Evolutionary conservation across 1,140 invertebrate genomes (phyloP).

Genomic region (Hylaeus anthracinus): DNA sequence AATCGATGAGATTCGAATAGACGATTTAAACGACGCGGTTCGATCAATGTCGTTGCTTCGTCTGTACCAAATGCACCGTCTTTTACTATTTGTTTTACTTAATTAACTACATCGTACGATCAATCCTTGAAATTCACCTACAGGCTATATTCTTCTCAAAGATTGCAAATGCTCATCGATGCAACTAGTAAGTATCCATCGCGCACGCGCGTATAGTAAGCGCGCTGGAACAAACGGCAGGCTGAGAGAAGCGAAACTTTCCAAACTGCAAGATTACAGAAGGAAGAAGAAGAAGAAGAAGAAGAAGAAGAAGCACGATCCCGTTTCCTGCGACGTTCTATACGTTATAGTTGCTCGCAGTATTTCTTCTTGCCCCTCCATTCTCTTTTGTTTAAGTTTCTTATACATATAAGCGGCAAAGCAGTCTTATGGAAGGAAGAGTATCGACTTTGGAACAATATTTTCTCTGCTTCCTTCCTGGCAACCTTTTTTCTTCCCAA

Average conservation of each 20-base stretch:
- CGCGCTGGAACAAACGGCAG: background rate
- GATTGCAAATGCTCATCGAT: background rate
- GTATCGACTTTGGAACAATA: slow-evolving; percentile 55
- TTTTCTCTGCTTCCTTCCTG: slow-evolving; percentile 59
- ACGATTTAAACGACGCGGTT: background rate
- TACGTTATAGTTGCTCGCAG: slow-evolving; percentile 46
- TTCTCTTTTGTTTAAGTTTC: slow-evolving; percentile 55
- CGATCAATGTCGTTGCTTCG: background rate
- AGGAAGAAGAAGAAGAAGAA: background rate
- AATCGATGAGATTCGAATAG: background rate
- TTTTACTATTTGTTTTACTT: too few species aligned
- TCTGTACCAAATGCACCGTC: too few species aligned
- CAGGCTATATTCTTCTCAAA: background rate
- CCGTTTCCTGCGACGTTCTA: slow-evolving; percentile 25
- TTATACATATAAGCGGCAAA: slow-evolving; percentile 35
- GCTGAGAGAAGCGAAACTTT: slow-evolving; percentile 22
- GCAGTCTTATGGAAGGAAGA: slow-evolving; percentile 10
- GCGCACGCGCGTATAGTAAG: background rate
- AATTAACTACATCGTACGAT: too few species aligned
- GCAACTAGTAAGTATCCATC: background rate
- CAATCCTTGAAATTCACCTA: background rate
- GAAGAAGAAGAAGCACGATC: slow-evolving; percentile 34
- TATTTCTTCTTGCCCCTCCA: slow-evolving; percentile 38
- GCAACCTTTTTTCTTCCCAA: slow-evolving; percentile 11
- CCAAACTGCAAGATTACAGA: slow-evolving; percentile 28